phyloP scores from a whole-genome alignment of 2,888 invertebrate species.

The Malthinus seriepunctatus region DNA sequence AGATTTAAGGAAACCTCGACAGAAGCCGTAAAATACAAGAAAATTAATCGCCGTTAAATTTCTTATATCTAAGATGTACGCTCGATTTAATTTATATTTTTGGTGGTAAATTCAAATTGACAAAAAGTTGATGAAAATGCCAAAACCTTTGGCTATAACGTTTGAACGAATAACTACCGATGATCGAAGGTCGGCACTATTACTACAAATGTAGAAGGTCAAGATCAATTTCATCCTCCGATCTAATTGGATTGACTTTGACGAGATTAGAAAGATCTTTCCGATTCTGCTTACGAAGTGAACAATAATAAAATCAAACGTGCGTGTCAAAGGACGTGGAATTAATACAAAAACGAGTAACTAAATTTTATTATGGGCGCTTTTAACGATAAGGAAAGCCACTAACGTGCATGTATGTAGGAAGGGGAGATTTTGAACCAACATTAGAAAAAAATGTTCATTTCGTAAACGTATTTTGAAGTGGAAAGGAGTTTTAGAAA shows the following conservation, averaged over 20 bases:
- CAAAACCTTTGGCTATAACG: no score
- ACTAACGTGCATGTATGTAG: neutral
- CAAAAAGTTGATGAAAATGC: neutral
- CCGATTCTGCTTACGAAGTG: conserved; percentile 23
- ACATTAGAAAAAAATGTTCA: no score
- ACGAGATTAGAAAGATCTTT: conserved; percentile 11
- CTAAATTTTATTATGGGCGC: conserved; percentile 18
- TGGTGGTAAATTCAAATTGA: conserved; percentile 3
- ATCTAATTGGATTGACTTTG: conserved; percentile 19
- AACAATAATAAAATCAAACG: conserved; percentile 21
- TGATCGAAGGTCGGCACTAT: conserved; percentile 6
- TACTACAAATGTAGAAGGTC: conserved; percentile 13
- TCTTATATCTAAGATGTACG: neutral
- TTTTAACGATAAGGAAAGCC: conserved; percentile 16
- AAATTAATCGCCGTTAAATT: conserved; percentile 15
- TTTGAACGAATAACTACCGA: neutral
- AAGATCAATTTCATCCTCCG: conserved; percentile 22
- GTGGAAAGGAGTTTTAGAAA: no score
- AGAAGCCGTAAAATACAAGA: conserved; percentile 7
- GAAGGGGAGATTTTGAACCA: no score
- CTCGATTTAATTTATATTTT: neutral
- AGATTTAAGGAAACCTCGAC: neutral
- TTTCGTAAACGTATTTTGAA: no score
- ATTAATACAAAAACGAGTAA: conserved; percentile 15
- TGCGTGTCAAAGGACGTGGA: conserved; percentile 21